Conservation (phyloP, 1,140 invertebrate species). For the Bombus balteatus region DNA sequence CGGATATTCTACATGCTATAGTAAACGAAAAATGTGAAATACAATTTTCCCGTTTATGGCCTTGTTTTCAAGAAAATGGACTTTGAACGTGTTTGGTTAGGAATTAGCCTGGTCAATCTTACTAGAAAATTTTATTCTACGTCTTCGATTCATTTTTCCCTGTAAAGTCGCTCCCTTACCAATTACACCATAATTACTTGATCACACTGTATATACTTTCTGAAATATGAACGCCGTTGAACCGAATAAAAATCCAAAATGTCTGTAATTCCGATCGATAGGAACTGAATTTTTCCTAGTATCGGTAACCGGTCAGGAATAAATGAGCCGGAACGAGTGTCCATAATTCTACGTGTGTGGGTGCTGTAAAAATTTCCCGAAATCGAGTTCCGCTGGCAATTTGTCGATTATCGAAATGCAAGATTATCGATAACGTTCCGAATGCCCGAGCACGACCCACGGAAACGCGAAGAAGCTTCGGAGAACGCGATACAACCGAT, state of each 20-base stretch:
- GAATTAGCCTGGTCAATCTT: no score
- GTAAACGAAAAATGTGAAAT: no score
- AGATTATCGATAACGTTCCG: not conserved
- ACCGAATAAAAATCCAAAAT: not conserved
- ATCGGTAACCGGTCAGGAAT: slow-evolving; percentile 7
- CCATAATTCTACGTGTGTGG: not conserved
- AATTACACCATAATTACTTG: no score
- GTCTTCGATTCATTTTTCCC: no score
- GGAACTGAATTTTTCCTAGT: not conserved
- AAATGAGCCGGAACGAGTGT: slow-evolving; percentile 5
- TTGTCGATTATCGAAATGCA: not conserved
- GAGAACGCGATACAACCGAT: not conserved
- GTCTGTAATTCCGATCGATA: not conserved
- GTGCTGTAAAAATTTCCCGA: not conserved
- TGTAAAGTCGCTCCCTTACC: no score
- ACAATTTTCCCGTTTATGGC: no score
- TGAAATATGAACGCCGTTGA: no score
- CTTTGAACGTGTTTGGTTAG: no score
- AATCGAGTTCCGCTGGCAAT: not conserved
- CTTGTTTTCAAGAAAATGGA: no score
- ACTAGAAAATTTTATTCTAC: no score
- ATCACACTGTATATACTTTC: no score
- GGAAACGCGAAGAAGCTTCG: not conserved
- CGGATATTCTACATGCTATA: no score
- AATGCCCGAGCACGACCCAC: not conserved